These are phyloP conservation scores for Holacanthus passer DNA, from an alignment of 2,113 vertebrate species.

Conservation along the genomic window DNA sequence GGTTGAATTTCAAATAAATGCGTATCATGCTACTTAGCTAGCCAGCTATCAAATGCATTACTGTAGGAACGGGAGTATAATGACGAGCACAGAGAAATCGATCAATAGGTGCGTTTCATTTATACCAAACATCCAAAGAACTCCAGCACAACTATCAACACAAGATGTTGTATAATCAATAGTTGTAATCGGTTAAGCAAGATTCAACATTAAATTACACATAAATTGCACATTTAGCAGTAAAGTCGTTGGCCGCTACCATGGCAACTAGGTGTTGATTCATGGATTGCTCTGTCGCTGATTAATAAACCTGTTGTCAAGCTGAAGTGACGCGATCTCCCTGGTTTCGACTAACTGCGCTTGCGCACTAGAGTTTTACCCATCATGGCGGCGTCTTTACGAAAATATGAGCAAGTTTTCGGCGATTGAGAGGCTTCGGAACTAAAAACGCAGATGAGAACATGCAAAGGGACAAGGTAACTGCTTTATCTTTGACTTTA, in stretches of 20 bases:
- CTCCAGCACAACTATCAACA: neutral
- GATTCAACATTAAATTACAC: neutral
- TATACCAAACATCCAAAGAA: neutral
- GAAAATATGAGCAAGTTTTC: slow-evolving; percentile 35
- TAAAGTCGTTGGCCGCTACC: neutral
- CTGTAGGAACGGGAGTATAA: neutral
- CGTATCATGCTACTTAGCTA: neutral
- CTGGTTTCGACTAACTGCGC: slow-evolving; percentile 72
- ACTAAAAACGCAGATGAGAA: slow-evolving; percentile 1
- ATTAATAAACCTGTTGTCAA: slow-evolving; percentile 76
- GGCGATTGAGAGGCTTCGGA: neutral
- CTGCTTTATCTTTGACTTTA: neutral
- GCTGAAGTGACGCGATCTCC: slow-evolving; percentile 75
- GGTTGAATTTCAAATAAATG: neutral
- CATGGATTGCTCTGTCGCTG: slow-evolving; percentile 47
- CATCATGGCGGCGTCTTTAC: slow-evolving; percentile 75
- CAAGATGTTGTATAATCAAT: too few species aligned
- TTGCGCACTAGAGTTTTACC: slow-evolving; percentile 48
- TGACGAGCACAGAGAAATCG: slow-evolving; percentile 46
- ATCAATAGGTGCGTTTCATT: neutral
- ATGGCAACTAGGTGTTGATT: slow-evolving; percentile 50
- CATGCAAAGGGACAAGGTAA: slow-evolving; percentile 82
- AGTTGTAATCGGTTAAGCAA: neutral
- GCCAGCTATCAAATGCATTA: neutral
- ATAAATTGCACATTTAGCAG: neutral